A percentile compares a stretch with the other conserved stretches of the same genome.
Evolutionary conservation across 2,888 invertebrate genomes (phyloP).

Genomic region (Ashinkailepas kermadecensis): DNA sequence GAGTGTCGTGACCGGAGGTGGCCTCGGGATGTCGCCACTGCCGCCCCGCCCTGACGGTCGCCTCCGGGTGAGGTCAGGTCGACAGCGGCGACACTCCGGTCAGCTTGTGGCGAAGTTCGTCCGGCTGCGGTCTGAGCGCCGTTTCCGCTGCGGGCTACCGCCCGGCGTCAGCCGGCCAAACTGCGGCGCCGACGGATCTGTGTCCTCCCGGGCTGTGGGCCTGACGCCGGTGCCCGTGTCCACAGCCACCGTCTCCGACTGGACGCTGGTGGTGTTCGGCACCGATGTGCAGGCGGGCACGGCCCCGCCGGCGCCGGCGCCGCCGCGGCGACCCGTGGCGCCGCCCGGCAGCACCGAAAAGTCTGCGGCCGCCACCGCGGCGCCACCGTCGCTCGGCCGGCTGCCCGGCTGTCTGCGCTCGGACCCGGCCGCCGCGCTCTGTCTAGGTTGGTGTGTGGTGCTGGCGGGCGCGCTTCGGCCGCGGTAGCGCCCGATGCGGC

Average conservation of each 20-base stretch:
- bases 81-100: too few species aligned
- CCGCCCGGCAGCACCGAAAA: constrained; percentile 20
- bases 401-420: constrained; percentile 27
- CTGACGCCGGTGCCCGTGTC: neutral
- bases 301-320: constrained; percentile 39
- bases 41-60: too few species aligned
- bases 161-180: too few species aligned
- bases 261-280: constrained; percentile 89
- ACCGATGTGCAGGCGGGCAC: constrained; percentile 54
- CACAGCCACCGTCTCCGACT: constrained; percentile 58
- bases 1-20: too few species aligned
- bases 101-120: too few species aligned
- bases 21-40: too few species aligned
- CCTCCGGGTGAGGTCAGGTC: too few species aligned
- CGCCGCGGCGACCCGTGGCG: constrained; percentile 29
- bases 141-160: too few species aligned
- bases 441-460: constrained; percentile 36
- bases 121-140: too few species aligned
- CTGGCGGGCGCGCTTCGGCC: constrained; percentile 27
- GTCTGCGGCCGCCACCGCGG: constrained; percentile 31
- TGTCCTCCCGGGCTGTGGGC: neutral
- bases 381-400: constrained; percentile 30
- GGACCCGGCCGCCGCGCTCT: constrained; percentile 34
- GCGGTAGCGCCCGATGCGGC: neutral
- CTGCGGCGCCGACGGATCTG: neutral